Evolutionary conservation across 2,797 vertebrate species (phyloP).

Genomic region (Sibirionetta formosa): DNA sequence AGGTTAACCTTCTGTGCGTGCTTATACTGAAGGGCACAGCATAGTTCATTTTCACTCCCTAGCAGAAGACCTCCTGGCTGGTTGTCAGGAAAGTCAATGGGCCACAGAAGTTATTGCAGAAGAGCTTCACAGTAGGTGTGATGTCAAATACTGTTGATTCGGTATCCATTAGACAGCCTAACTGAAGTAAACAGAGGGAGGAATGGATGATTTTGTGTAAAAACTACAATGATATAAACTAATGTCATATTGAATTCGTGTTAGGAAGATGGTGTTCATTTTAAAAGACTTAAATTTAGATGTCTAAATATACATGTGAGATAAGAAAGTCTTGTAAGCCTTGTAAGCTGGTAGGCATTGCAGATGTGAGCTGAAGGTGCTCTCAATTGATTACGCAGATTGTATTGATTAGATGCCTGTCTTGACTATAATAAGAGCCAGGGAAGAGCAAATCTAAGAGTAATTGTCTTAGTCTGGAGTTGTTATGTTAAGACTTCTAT

Average conservation of each 20-base stretch:
- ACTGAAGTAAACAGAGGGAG: background rate
- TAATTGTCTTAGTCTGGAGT: background rate
- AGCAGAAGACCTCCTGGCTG: background rate
- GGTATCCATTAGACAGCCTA: background rate
- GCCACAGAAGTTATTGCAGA: background rate
- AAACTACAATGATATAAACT: background rate
- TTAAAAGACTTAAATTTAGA: background rate
- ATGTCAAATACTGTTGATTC: background rate
- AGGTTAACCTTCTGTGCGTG: background rate
- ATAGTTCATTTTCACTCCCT: background rate
- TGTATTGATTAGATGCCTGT: background rate
- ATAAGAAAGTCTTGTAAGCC: background rate
- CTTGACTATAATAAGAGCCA: background rate
- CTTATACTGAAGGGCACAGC: background rate
- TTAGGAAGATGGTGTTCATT: background rate
- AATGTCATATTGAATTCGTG: background rate
- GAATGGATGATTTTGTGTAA: background rate
- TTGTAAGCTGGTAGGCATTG: background rate
- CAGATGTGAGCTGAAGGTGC: background rate
- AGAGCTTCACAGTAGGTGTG: background rate
- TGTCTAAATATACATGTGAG: background rate
- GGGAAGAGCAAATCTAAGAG: background rate
- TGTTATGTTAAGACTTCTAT: accelerated
- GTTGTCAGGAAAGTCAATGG: background rate
- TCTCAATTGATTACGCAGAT: accelerated